Conservation (phyloP, 2,888 invertebrate species). For the Epinotia ramella region DNA sequence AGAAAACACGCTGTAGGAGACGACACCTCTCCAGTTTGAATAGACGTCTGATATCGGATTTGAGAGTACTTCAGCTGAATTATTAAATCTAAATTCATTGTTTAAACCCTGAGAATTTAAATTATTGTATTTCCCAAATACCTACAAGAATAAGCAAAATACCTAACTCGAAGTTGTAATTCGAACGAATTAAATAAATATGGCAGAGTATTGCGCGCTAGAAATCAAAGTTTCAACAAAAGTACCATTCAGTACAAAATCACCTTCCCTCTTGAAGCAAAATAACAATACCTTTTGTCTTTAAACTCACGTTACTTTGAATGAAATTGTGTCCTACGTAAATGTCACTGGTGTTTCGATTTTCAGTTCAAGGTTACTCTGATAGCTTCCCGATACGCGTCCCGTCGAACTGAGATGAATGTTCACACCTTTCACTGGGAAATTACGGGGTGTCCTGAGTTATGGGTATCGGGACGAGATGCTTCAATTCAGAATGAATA, state of each 20-base stretch:
- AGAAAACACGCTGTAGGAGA: constrained; percentile 37
- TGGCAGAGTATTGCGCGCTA: not conserved
- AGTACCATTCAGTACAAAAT: not conserved
- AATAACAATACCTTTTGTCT: not conserved
- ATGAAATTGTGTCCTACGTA: not conserved
- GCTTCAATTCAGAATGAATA: constrained; percentile 46
- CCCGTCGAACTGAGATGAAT: constrained; percentile 52
- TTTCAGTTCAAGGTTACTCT: not conserved
- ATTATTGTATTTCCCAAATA: not conserved
- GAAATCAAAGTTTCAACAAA: not conserved
- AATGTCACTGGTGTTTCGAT: constrained; percentile 6
- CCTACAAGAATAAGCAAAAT: not conserved
- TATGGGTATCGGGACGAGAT: constrained; percentile 49
- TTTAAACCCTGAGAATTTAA: constrained; percentile 11
- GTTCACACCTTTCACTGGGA: constrained; percentile 57
- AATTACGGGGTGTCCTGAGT: constrained; percentile 57
- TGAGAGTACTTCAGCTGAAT: constrained; percentile 30
- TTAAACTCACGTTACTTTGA: not conserved
- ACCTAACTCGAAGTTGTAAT: not conserved
- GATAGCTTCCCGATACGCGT: constrained; percentile 58
- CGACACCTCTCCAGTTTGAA: constrained; percentile 37
- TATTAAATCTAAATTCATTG: constrained; percentile 32
- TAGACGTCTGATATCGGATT: constrained; percentile 37
- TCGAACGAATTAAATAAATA: not conserved
- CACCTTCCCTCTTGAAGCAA: not conserved